Percentiles rank a stretch among this genome's conserved stretches.
Conservation (phyloP, 2,113 vertebrate species). For the Catharus fuscescens region DNA sequence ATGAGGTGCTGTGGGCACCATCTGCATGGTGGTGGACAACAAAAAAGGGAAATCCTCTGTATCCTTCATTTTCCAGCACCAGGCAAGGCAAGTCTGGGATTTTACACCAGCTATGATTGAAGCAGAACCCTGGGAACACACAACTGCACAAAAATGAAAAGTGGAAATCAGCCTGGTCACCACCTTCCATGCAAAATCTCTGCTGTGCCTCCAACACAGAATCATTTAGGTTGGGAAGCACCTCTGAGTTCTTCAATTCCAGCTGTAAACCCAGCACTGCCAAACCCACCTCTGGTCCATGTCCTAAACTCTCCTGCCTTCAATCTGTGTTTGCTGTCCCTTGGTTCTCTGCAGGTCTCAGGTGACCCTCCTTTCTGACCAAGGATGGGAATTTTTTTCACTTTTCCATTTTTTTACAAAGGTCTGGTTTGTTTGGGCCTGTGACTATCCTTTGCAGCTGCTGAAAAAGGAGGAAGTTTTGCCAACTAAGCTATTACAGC, state of each 20-base stretch:
- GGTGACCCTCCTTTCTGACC: neutral
- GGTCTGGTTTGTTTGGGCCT: neutral
- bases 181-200: neutral
- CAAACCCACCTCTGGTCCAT: neutral
- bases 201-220: neutral
- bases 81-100: neutral
- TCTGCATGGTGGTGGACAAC: neutral
- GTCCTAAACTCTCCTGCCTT: neutral
- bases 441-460: neutral
- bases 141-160: fast-evolving
- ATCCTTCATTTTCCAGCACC: neutral
- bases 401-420: neutral
- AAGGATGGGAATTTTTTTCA: neutral
- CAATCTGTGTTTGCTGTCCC: neutral
- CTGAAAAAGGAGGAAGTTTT: neutral
- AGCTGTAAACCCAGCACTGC: neutral
- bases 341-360: neutral
- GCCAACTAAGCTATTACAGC: neutral
- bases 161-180: neutral
- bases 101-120: neutral
- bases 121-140: neutral
- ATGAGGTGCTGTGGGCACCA: neutral
- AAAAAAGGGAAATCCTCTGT: neutral
- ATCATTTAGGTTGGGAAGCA: neutral
- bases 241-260: neutral